Evolutionary conservation across 2,797 vertebrate genomes (phyloP), one percentile per base, ranked within the genome.

Genomic region (Parauchenoglanis ngamensis): DNA sequence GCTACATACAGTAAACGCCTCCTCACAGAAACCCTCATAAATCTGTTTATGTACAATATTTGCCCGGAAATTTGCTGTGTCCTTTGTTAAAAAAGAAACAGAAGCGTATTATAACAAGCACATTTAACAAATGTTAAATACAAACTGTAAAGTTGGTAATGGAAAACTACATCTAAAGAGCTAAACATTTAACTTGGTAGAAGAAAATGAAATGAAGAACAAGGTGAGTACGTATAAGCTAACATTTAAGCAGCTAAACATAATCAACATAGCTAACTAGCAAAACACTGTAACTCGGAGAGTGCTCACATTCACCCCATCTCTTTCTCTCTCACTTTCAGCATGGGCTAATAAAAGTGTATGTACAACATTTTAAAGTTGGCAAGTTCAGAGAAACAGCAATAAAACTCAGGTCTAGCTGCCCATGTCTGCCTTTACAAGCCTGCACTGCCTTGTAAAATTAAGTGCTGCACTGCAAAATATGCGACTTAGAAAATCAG

Each of bases 391-490:
- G 90, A 92, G 92, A 89, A 88, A 87, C 72, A 83, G 78, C 88
- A 89, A 89, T 94, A 92, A 94, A 94, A 91, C 49, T 17, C 11
- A 8, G 10, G 44, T 92, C 92, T 93, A 93, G 92, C 90, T 94
- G 93, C 91, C 93, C 77, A 63, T 65, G 83, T 83, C 75, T 78
- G 76, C 79, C 89, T 94, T 94, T 91, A 94, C 92, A 89, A 90
- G 92, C 88, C 93, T 84, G 35, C 87, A 28, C 89, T 91, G 92
- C 80, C 80, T 82, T 81, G 77, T 94, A 92, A 92, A 94, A 92
- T 90, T 90, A 93, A 94, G 91, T 90, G 92, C 90, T 86, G 89
- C 13, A 87, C 90, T 92, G 92, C 91, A 91, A 92, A 93, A 92
- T 92, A 92, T 92, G 93, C 91, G 59, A 87, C 89, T 92, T 91